Conservation (phyloP, 2,888 invertebrate genomes). For the Mythimna impura region DNA sequence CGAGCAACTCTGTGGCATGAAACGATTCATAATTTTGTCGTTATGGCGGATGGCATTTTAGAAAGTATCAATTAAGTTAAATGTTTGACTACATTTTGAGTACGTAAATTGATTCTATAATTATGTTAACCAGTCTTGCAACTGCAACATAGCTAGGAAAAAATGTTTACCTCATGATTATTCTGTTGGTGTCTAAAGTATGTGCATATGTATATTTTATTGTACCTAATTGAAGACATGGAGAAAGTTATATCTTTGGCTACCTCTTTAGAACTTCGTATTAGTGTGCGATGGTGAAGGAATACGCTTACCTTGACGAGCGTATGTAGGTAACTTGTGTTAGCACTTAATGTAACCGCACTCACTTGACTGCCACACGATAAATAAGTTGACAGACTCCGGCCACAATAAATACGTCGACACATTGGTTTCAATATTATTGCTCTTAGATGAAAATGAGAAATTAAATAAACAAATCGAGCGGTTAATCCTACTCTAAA, state of each 20-base stretch:
- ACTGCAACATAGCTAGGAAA: conserved; percentile 1
- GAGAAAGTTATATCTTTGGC: conserved; percentile 47
- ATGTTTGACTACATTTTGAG: conserved; percentile 47
- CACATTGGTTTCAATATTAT: conserved; percentile 25
- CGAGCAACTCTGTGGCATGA: conserved; percentile 15
- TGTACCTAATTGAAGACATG: conserved; percentile 30
- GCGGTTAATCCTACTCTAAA: neutral
- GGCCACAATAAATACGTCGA: conserved; percentile 10
- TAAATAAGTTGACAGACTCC: conserved; percentile 49
- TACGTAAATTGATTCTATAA: conserved; percentile 29
- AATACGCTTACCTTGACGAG: conserved; percentile 55
- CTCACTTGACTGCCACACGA: conserved; percentile 56
- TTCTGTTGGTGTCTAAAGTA: conserved; percentile 6
- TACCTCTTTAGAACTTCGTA: conserved; percentile 23
- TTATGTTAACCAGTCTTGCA: conserved; percentile 11
- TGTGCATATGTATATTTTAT: conserved; percentile 18
- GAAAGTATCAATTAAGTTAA: conserved; percentile 59
- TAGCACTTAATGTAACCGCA: conserved; percentile 59
- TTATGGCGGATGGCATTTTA: conserved; percentile 57
- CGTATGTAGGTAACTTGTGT: conserved; percentile 64
- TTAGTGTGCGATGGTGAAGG: conserved; percentile 25
- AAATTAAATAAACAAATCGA: neutral
- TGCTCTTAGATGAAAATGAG: neutral
- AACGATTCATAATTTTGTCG: conserved; percentile 48
- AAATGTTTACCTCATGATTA: conserved; percentile 1